Evolutionary conservation across 2,113 vertebrate genomes (phyloP).

Genomic region (Zosterops japonicus): DNA sequence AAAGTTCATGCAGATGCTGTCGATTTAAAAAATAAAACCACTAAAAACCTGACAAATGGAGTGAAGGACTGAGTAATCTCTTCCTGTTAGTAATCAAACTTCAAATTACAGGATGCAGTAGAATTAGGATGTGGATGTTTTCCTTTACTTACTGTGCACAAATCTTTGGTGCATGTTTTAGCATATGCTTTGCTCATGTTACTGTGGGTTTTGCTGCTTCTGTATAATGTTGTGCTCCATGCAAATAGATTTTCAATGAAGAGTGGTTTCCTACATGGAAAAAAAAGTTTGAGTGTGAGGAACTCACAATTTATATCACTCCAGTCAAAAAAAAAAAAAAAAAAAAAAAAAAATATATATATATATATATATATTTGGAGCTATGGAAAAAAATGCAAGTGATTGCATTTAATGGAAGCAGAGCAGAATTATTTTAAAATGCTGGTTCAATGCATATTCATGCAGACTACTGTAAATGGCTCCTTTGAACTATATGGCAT

Average conservation of each 20-base stretch:
- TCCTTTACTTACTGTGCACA: not conserved
- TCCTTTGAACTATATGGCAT: not conserved
- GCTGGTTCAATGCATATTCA: not conserved
- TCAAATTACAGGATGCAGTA: not conserved
- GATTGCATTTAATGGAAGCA: not conserved
- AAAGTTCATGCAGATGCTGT: not conserved
- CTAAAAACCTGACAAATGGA: not conserved
- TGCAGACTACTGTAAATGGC: not conserved
- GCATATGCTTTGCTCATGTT: not conserved
- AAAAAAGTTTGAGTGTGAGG: not conserved
- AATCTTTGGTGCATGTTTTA: not conserved
- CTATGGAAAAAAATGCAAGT: not conserved
- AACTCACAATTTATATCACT: not conserved
- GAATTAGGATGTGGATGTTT: not conserved
- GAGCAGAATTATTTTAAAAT: not conserved
- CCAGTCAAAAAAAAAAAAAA: not conserved
- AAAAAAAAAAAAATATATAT: too few species aligned
- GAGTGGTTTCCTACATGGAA: not conserved
- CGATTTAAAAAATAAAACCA: not conserved
- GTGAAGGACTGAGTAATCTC: not conserved
- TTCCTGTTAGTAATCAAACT: not conserved
- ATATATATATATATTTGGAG: not conserved
- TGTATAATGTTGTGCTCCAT: not conserved
- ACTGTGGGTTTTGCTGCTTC: not conserved
- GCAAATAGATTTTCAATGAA: not conserved